Evolutionary conservation across 2,797 vertebrate species (phyloP), one percentile per base, ranked within the genome.

Genomic region (Sciurus carolinensis): DNA sequence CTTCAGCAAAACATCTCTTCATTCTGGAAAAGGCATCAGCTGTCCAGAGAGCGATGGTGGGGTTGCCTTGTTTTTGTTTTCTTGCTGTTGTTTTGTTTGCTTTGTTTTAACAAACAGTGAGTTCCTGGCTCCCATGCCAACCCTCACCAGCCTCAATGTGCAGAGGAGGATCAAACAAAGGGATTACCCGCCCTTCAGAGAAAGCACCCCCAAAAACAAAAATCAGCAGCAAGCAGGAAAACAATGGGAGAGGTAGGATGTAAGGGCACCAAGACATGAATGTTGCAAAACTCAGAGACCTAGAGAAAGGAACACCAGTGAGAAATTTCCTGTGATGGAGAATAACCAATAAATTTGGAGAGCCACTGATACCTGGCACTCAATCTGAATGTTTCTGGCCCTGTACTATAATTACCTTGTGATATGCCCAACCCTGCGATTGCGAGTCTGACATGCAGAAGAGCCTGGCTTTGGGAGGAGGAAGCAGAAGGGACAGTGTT

Each of bases 391-490:
- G 50, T 72, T 84, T 77, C 71, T 18, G 26, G 87, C 64, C n/a
- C 81, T 81, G 1, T 18, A 13, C n/a, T 87, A 22, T 44, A 71
- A 90, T 72, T 52, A 84, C 5, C 52, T 92, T 76, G 89, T 81
- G 66, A 50, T 36, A 47, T 59, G 39, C 75, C 66, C 84, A 79
- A 13, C 39, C 30, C 52, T 87, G 54, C 91, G 79, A 95, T 90
- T 91, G 57, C 91, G 81, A 84, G 62, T 82, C 81, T 91, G 54
- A 77, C 33, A 5, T 14, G 67, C 33, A 80, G 80, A 76, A 91
- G 79, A 95, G 76, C 86, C 80, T 87, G 2, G 28, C 71, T 90
- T 57, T 81, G 95, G 81, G 94, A 95, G 71, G 79, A 73, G 26
- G 24, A 71, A 52, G 42, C 69, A 80, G 84, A 72, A 57, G 59